Conservation (phyloP, 1,140 invertebrate species). For the Eubasilissa regina region DNA sequence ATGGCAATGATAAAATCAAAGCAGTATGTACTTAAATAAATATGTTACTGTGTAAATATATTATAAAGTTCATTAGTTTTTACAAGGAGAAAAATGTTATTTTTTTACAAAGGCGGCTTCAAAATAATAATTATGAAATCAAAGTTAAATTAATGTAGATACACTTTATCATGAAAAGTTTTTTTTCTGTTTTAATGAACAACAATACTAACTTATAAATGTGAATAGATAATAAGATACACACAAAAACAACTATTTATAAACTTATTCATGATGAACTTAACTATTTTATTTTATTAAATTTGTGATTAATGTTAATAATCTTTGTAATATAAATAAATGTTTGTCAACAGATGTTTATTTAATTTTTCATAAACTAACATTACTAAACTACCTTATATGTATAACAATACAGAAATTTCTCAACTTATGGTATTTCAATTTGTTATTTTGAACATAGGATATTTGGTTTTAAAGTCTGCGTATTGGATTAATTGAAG, state of each 20-base stretch:
- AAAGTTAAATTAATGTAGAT: not conserved
- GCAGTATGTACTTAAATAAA: not conserved
- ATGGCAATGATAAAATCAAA: not conserved
- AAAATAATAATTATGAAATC: not conserved
- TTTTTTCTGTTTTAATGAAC: not conserved
- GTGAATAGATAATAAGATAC: not conserved
- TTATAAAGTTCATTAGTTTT: too few relatives aligned
- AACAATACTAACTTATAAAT: not conserved
- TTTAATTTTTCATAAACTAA: too few relatives aligned
- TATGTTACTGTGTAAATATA: not conserved
- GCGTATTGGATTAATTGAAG: too few relatives aligned
- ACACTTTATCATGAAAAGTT: not conserved
- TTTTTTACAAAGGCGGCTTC: not conserved
- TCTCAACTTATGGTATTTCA: too few relatives aligned
- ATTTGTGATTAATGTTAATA: slow-evolving; percentile 37
- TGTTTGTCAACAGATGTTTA: slow-evolving; percentile 1
- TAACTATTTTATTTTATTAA: slow-evolving; percentile 33
- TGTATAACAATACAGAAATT: too few relatives aligned
- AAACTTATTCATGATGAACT: slow-evolving; percentile 1
- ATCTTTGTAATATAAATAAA: slow-evolving; percentile 21
- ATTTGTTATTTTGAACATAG: too few relatives aligned
- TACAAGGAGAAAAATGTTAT: not conserved
- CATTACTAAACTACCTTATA: too few relatives aligned
- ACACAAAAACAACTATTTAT: slow-evolving; percentile 9
- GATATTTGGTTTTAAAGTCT: too few relatives aligned